phyloP scores from a whole-genome alignment of 2,797 vertebrate species.

The Odontamblyopus rebecca region DNA sequence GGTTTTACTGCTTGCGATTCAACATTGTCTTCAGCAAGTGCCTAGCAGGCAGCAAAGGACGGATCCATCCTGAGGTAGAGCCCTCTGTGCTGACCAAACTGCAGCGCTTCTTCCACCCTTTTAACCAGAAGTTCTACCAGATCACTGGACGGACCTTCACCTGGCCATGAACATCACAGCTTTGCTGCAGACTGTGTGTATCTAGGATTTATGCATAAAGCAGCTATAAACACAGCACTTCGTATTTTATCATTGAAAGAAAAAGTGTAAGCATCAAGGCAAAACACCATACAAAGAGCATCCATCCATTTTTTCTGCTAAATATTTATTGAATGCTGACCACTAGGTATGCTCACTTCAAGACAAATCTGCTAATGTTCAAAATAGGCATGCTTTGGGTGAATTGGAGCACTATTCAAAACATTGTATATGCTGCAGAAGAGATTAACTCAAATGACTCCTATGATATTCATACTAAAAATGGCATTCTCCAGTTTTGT shows the following conservation, averaged over 20 bases:
- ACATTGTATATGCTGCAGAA: background rate
- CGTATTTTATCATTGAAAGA: constrained; percentile 30
- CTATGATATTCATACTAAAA: background rate
- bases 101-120: constrained; percentile 93
- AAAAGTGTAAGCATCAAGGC: background rate
- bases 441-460: too few relatives aligned
- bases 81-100: constrained; percentile 89
- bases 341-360: background rate
- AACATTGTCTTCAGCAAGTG: constrained; percentile 97
- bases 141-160: constrained; percentile 95
- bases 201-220: constrained; percentile 16
- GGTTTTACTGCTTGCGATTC: constrained; percentile 96
- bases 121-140: constrained; percentile 98
- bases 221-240: constrained; percentile 80
- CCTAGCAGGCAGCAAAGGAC: constrained; percentile 97
- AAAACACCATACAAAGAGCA: background rate
- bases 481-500: background rate
- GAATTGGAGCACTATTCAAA: background rate
- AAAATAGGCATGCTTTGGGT: background rate
- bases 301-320: background rate
- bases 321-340: background rate
- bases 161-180: constrained; percentile 83
- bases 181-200: constrained; percentile 47
- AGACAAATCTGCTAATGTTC: background rate
- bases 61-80: constrained; percentile 92